phyloP scores from a whole-genome alignment of 2,797 vertebrate genomes.

The Ispidina picta region DNA sequence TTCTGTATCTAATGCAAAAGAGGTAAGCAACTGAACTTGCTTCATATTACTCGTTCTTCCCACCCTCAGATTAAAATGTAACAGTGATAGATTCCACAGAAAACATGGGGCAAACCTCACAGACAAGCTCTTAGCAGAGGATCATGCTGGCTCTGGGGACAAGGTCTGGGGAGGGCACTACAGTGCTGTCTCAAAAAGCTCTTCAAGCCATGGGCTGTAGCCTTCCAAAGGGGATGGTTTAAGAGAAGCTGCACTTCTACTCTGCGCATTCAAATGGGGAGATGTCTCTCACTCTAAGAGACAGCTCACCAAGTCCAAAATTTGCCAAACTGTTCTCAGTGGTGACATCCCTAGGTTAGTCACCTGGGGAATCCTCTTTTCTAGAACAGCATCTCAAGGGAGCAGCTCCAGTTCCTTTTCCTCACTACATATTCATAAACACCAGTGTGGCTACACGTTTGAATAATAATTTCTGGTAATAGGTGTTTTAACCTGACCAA shows the following conservation, averaged over 20 bases:
- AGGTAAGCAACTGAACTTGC: not conserved
- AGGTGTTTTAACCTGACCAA: not conserved
- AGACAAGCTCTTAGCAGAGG: not conserved
- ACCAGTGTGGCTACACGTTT: not conserved
- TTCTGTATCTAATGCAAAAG: not conserved
- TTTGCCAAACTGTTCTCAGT: constrained; percentile 23
- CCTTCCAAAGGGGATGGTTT: not conserved
- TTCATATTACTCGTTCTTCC: not conserved
- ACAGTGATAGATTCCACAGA: not conserved
- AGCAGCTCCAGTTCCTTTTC: constrained; percentile 37
- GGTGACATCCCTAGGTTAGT: not conserved
- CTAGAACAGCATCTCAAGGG: not conserved
- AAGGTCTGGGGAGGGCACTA: not conserved
- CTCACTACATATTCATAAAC: constrained; percentile 28
- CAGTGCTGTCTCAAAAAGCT: not conserved
- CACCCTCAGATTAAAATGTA: not conserved
- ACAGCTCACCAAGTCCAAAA: not conserved
- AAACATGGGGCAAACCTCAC: not conserved
- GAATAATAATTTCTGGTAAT: not conserved
- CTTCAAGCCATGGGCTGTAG: not conserved
- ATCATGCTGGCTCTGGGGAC: not conserved
- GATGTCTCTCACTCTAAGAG: not conserved
- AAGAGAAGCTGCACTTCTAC: not conserved
- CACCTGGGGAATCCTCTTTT: constrained; percentile 5
- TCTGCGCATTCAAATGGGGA: not conserved